These are phyloP conservation scores for Bubo bubo DNA, from an alignment of 2,113 vertebrate species.

Conservation along the genomic window DNA sequence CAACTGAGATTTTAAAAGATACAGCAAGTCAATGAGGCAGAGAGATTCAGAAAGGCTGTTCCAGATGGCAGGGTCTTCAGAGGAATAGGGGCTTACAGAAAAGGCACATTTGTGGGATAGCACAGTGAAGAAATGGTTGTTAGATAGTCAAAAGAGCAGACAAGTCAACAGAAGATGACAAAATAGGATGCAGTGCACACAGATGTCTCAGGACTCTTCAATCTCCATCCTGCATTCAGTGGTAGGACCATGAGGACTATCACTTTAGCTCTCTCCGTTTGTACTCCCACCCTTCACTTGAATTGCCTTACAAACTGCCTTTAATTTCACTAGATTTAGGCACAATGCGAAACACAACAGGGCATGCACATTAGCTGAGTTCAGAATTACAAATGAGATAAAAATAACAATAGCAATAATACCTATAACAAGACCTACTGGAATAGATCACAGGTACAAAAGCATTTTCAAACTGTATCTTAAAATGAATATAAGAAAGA, in stretches of 20 bases:
- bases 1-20: slow-evolving; percentile 39
- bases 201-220: neutral
- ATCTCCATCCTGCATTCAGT: neutral
- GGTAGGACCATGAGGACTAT: neutral
- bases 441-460: neutral
- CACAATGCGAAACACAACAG: neutral
- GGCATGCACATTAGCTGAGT: neutral
- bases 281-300: neutral
- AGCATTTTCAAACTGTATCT: neutral
- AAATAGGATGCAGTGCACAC: neutral
- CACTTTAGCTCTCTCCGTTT: neutral
- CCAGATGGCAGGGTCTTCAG: slow-evolving; percentile 26
- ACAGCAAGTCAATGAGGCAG: slow-evolving; percentile 15
- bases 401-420: neutral
- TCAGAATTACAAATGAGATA: neutral
- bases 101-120: neutral
- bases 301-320: neutral
- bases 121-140: neutral
- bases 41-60: slow-evolving; percentile 14
- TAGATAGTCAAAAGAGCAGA: neutral
- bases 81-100: neutral
- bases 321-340: neutral
- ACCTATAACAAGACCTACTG: neutral
- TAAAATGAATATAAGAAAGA: neutral
- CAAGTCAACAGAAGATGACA: neutral